Conservation (phyloP, 2,797 vertebrate genomes). For the Lophotriccus pileatus region DNA sequence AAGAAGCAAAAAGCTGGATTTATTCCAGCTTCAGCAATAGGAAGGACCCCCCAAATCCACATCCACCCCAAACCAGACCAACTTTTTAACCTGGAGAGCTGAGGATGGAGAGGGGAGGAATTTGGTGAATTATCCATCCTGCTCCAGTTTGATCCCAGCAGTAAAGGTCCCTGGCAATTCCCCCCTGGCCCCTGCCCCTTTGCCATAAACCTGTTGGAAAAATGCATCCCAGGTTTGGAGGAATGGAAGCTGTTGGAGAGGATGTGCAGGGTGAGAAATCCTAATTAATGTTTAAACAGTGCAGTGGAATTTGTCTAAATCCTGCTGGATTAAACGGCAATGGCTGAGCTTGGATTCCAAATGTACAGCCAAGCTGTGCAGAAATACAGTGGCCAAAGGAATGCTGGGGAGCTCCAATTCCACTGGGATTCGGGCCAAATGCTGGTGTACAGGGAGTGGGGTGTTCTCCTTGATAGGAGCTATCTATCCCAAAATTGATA, state of each 20-base stretch:
- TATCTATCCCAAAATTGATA: background rate
- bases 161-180: background rate
- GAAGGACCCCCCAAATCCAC: background rate
- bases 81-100: background rate
- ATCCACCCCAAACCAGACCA: too few species aligned
- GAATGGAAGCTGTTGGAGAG: background rate
- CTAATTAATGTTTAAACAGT: background rate
- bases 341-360: background rate
- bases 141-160: background rate
- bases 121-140: background rate
- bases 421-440: background rate
- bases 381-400: background rate
- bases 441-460: accelerated
- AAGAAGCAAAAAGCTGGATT: background rate
- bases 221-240: background rate
- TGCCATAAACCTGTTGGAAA: background rate
- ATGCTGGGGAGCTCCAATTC: accelerated
- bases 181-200: background rate
- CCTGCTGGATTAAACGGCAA: background rate
- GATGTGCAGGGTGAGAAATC: background rate
- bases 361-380: background rate
- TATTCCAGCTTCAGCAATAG: accelerated
- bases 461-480: background rate
- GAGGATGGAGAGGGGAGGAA: background rate
- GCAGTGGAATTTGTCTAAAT: background rate